Conservation (phyloP, 2,888 invertebrate genomes). For the Hypomecis punctinalis region DNA sequence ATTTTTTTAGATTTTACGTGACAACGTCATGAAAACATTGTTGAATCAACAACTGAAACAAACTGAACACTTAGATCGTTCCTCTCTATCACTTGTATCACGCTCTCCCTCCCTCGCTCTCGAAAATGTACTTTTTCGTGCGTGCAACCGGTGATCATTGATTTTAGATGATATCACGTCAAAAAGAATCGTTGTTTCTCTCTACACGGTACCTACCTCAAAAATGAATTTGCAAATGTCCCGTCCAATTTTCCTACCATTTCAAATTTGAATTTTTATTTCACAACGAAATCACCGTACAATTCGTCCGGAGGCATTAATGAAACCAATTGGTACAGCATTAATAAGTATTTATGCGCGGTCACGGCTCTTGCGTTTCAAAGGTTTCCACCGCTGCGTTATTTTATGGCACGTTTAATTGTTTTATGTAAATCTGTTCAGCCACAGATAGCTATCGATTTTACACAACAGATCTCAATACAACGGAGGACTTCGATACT, state of each 20-base stretch:
- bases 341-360: constrained; percentile 41
- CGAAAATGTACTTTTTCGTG: no score
- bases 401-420: constrained; percentile 28
- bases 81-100: no score
- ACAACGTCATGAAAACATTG: no score
- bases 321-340: constrained; percentile 36
- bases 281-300: constrained; percentile 4
- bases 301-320: constrained; percentile 30
- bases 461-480: background rate
- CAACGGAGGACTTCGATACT: background rate
- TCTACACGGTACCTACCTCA: no score
- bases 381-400: constrained; percentile 29
- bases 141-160: no score
- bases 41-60: no score
- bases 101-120: no score
- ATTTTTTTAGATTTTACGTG: no score
- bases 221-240: background rate
- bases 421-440: constrained; percentile 26
- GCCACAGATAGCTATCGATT: constrained; percentile 5
- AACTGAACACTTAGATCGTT: no score
- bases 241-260: background rate
- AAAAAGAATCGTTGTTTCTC: no score
- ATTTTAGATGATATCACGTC: no score
- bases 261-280: constrained; percentile 9
- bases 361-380: constrained; percentile 38